phyloP scores from a whole-genome alignment of 2,888 invertebrate genomes.

The Stenurella melanura region DNA sequence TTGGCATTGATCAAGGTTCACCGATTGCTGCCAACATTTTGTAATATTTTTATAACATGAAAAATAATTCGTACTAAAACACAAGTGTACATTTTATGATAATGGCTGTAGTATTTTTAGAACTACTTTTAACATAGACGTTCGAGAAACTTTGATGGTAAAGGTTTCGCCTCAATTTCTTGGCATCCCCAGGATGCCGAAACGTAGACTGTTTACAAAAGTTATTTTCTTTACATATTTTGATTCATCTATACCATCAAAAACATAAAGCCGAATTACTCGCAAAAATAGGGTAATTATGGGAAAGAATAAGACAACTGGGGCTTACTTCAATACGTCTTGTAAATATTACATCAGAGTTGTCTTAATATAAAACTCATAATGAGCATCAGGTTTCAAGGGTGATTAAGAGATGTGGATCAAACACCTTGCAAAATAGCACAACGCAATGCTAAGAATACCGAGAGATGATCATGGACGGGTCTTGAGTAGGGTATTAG shows the following conservation, averaged over 20 bases:
- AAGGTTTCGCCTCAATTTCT: no score
- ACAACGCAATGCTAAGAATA: not conserved
- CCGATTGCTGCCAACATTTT: not conserved
- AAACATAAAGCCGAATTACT: not conserved
- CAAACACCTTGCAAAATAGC: not conserved
- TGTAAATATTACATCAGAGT: not conserved
- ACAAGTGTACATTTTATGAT: not conserved
- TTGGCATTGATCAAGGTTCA: not conserved
- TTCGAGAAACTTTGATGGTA: no score
- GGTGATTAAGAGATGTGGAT: not conserved
- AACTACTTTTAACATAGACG: not conserved
- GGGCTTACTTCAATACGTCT: not conserved
- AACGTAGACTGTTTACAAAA: no score
- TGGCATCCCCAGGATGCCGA: no score
- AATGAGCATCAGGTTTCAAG: not conserved
- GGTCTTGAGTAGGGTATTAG: no score
- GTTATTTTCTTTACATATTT: no score
- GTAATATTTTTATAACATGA: constrained; percentile 4
- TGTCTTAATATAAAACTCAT: not conserved
- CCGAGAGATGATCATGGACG: not conserved
- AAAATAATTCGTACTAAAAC: not conserved
- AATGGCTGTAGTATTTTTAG: not conserved
- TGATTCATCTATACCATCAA: no score
- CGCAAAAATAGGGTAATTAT: not conserved
- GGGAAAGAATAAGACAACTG: not conserved